A percentile compares a stretch with the other conserved stretches of the same genome.
Evolutionary conservation across 2,888 invertebrate genomes (phyloP).

Genomic region (Scaptomyza tumidula): DNA sequence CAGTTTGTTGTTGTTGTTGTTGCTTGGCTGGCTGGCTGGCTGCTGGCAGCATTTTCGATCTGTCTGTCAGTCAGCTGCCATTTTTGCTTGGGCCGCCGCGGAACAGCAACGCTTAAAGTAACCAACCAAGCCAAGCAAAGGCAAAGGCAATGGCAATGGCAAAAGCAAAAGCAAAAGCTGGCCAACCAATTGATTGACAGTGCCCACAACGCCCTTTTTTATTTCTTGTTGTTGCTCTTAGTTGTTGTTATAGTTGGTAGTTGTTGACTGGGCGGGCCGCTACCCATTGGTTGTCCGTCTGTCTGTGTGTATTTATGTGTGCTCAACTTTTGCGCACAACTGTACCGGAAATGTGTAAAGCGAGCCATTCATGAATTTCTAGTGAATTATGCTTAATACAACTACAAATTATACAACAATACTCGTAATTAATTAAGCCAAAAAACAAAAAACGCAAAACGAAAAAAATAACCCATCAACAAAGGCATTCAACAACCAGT

Average conservation of each 20-base stretch:
- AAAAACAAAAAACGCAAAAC: conserved; percentile 29
- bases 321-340: conserved; percentile 46
- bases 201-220: conserved; percentile 76
- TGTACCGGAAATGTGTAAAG: conserved; percentile 62
- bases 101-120: conserved; percentile 22
- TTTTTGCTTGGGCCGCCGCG: conserved; percentile 64
- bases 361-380: conserved; percentile 60
- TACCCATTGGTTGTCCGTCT: conserved; percentile 46
- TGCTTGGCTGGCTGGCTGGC: conserved; percentile 38
- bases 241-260: conserved; percentile 18
- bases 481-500: conserved; percentile 41
- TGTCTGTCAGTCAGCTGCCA: conserved; percentile 80
- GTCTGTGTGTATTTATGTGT: not conserved
- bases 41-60: conserved; percentile 73
- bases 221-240: conserved; percentile 12
- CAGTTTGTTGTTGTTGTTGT: conserved; percentile 38
- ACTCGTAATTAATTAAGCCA: conserved; percentile 74
- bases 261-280: conserved; percentile 45
- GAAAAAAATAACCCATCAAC: conserved; percentile 25
- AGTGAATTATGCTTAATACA: conserved; percentile 58
- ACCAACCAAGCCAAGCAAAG: conserved; percentile 56
- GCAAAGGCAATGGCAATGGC: conserved; percentile 20
- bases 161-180: conserved; percentile 38
- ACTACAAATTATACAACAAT: conserved; percentile 77
- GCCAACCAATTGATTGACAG: conserved; percentile 79